Conservation (phyloP, 2,888 invertebrate genomes). For the Eupithecia subumbrata region DNA sequence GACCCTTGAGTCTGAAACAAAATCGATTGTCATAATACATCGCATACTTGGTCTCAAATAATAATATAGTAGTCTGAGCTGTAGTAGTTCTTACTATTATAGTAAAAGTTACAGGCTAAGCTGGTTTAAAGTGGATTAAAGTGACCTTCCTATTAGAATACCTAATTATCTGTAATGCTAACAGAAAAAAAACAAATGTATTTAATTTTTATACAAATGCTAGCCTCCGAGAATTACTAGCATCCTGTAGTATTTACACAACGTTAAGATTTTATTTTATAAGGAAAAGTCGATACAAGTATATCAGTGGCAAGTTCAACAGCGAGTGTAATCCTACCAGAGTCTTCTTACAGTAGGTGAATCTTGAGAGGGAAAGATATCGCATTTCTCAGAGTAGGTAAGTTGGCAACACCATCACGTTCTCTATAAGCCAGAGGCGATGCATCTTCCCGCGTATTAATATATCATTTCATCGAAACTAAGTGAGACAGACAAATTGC, state of each 20-base stretch:
- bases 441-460: constrained; percentile 67
- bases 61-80: too few species aligned
- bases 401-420: constrained; percentile 8
- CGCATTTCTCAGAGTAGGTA: neutral
- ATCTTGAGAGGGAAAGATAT: neutral
- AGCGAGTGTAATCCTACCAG: neutral
- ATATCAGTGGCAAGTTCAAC: neutral
- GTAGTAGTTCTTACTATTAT: too few species aligned
- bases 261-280: neutral
- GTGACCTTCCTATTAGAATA: too few species aligned
- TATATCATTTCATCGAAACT: constrained; percentile 77
- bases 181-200: too few species aligned
- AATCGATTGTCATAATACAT: too few species aligned
- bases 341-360: neutral
- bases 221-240: too few species aligned
- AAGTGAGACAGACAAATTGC: constrained; percentile 76
- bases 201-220: too few species aligned
- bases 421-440: constrained; percentile 36
- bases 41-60: too few species aligned
- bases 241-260: neutral
- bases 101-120: too few species aligned
- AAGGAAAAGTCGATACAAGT: neutral
- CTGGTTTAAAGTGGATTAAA: too few species aligned
- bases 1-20: too few species aligned
- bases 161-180: too few species aligned